Percentiles rank a stretch among this genome's conserved stretches.
phyloP scores from a whole-genome alignment of 2,113 vertebrate genomes.

The Redunca redunca region DNA sequence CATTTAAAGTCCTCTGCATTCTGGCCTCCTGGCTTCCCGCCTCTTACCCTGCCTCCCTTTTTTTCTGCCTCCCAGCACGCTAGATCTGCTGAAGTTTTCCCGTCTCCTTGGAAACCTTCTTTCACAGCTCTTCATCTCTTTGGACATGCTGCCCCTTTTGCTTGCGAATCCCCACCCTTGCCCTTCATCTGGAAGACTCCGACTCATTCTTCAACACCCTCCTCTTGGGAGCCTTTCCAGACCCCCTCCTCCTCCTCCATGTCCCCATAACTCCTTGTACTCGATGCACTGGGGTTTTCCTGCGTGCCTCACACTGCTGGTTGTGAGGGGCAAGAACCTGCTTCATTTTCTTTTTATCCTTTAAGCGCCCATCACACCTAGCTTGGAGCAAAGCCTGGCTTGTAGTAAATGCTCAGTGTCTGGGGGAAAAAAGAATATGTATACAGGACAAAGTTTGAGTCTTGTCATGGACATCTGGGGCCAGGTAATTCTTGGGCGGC shows the following conservation, averaged over 20 bases:
- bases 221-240: background rate
- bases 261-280: background rate
- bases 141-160: background rate
- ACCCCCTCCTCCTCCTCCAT: background rate
- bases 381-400: background rate
- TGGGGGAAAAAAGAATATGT: background rate
- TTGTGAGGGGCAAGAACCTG: background rate
- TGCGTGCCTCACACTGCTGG: background rate
- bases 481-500: background rate
- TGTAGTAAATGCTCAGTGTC: accelerated
- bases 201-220: background rate
- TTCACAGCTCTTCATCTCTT: background rate
- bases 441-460: background rate
- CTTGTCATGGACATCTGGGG: background rate
- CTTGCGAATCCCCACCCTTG: background rate
- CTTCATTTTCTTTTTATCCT: background rate
- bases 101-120: background rate
- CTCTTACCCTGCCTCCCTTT: background rate
- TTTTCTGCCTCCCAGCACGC: background rate
- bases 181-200: background rate
- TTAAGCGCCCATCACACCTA: background rate
- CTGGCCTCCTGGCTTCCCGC: background rate
- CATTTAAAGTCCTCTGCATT: background rate
- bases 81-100: background rate
- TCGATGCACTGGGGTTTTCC: background rate